Conservation (phyloP, 2,888 invertebrate species). For the Melikaiella ostensackeni region DNA sequence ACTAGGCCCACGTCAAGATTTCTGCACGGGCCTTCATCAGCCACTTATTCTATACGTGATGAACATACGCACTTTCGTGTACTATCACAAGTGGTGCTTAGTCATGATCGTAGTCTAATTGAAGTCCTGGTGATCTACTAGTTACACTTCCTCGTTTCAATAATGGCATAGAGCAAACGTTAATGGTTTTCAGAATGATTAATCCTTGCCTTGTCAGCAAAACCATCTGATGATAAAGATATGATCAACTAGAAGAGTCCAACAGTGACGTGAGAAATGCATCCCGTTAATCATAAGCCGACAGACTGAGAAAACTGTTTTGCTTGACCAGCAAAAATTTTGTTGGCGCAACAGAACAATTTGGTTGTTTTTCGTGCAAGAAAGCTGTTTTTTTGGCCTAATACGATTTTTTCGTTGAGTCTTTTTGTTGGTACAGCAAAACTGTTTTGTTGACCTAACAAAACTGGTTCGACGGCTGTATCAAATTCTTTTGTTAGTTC, state of each 20-base stretch:
- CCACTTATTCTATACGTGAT: neutral
- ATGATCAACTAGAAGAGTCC: neutral
- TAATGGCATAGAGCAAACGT: neutral
- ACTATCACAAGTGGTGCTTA: too few relatives aligned
- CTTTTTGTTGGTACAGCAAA: too few relatives aligned
- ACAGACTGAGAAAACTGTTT: neutral
- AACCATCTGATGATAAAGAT: neutral
- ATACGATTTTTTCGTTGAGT: too few relatives aligned
- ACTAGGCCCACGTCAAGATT: too few relatives aligned
- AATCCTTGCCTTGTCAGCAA: neutral
- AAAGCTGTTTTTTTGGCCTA: too few relatives aligned
- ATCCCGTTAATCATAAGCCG: neutral
- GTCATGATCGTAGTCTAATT: neutral
- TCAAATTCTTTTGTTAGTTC: too few relatives aligned
- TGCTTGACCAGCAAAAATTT: neutral
- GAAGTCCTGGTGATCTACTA: neutral
- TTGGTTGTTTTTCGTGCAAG: too few relatives aligned
- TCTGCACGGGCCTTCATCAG: neutral
- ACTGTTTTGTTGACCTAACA: too few relatives aligned
- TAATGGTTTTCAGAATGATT: slow-evolving; percentile 1
- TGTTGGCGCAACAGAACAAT: too few relatives aligned
- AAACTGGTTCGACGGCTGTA: too few relatives aligned
- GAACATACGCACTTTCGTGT: too few relatives aligned
- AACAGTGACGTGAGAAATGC: neutral
- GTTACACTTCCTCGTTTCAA: neutral